Base-by-base conservation (phyloP, 1,140 invertebrate species). In the Pachypsylla venusta region DNA sequence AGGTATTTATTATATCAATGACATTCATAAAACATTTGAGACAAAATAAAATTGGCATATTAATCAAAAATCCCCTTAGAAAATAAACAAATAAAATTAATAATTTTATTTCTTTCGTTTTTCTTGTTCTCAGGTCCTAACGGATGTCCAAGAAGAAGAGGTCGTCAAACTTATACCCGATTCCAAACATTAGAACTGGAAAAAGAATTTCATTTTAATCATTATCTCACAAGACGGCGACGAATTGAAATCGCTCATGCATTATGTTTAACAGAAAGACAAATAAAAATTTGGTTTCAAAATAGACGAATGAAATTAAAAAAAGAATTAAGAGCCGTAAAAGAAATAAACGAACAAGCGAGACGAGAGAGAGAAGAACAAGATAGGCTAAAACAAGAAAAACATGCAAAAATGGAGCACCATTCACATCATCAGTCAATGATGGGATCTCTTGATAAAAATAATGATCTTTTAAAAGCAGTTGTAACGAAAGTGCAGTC, bases 151-250 rank as follows among this genome's bases (percentile, higher is more conserved):
- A 77, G 93, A 68, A 82, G 93, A 68, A 79, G 93, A 67, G 93
- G 93, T 54, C 79, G 93, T 60, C 93, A 98, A 74, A 98, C 93
- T 2, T 98, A 98, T 79, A 96, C 93, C 59, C 84, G 90, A 65
- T 93, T 93, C 77, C 90, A 93, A 73, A 93, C 90, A 1, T 74
- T 93, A 69, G 90, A 94, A 71, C 78, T 94, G 70, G 94, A 98
- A 74, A 98, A 98, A 74, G 94, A 98, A 76, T 98, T 98, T 74
- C 93, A 98, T 73, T 98, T 94, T 75, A 97, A 96, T 74, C 91
- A 95, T 68, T 98, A 98, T 75, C 79, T 97, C 70, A 97, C 93
- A 64, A 80, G 93, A 69, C 80, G 93, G 71, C 82, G 93, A 70
- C 81, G 93, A 75, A 96, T 98, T 76, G 93, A 97, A 74, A 95